These are phyloP conservation scores for Forbesichthys papilliferus DNA, from an alignment of 2,113 vertebrate species.

Conservation along the genomic window DNA sequence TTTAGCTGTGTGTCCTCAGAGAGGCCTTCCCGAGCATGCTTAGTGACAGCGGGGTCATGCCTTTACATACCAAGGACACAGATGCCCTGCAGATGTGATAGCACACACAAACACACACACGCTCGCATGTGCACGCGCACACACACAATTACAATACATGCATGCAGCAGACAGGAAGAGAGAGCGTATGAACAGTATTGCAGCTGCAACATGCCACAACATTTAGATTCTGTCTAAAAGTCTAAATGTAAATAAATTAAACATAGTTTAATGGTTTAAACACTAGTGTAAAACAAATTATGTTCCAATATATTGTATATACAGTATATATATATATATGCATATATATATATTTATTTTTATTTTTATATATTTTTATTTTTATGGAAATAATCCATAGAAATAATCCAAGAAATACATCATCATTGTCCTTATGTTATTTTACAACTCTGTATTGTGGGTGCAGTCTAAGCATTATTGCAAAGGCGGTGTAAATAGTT, in stretches of 20 bases:
- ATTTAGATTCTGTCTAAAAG: conserved; percentile 25
- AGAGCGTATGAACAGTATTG: conserved; percentile 58
- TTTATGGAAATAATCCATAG: too few species aligned
- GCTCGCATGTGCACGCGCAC: conserved; percentile 5
- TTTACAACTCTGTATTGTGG: too few species aligned
- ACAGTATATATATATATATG: too few species aligned
- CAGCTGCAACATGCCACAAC: conserved; percentile 48
- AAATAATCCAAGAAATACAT: too few species aligned
- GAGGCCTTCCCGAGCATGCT: conserved; percentile 66
- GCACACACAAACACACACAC: conserved; percentile 35
- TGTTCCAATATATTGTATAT: too few species aligned
- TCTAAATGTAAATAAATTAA: conserved; percentile 4
- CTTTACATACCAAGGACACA: conserved; percentile 78
- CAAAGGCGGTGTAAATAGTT: too few species aligned
- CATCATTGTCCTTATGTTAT: too few species aligned
- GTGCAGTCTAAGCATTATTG: too few species aligned
- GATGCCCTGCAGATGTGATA: conserved; percentile 76
- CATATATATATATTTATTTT: too few species aligned
- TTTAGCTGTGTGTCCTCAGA: conserved; percentile 58
- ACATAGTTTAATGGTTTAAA: too few species aligned
- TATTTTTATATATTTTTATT: too few species aligned
- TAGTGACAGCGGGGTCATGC: conserved; percentile 81
- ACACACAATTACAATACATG: not conserved
- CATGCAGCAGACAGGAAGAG: conserved; percentile 44
- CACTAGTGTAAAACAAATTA: too few species aligned